A percentile compares a stretch with the other conserved stretches of the same genome.
Evolutionary conservation across 2,113 vertebrate genomes (phyloP).

Genomic region (Barnardius zonarius): DNA sequence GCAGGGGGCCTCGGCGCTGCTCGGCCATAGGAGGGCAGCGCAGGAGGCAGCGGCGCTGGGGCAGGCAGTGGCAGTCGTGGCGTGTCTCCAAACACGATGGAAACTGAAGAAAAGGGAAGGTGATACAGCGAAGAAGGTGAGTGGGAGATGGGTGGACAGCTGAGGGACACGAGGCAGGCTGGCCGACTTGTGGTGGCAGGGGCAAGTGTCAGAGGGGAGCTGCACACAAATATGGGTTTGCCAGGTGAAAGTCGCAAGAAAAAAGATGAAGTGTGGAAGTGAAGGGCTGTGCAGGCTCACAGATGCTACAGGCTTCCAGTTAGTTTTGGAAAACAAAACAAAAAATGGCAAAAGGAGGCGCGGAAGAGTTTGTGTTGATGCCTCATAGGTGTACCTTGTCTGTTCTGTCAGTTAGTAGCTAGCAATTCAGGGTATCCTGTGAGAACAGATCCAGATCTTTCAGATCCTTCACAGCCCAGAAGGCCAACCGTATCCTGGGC

Average conservation of each 20-base stretch:
- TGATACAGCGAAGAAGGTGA: background rate
- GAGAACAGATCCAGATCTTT: background rate
- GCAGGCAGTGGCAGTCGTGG: fast-evolving
- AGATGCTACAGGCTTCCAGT: background rate
- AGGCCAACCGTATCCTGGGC: no score
- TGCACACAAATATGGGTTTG: fast-evolving
- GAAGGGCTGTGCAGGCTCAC: background rate
- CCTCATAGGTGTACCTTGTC: background rate
- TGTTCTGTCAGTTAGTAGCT: background rate
- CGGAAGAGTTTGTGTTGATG: background rate
- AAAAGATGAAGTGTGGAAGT: background rate
- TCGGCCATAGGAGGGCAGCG: fast-evolving
- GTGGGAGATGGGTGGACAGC: background rate
- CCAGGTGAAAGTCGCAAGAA: background rate
- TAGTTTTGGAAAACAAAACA: background rate
- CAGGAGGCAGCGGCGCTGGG: fast-evolving
- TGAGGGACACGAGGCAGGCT: background rate
- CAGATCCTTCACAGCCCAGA: no score
- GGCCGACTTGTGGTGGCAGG: no score
- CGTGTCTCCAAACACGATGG: fast-evolving
- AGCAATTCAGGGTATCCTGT: background rate
- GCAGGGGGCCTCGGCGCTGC: fast-evolving
- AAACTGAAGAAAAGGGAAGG: background rate
- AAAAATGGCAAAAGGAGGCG: background rate
- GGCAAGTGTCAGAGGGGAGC: background rate